Evolutionary conservation across 1,140 invertebrate genomes (phyloP), one percentile per base, ranked within the genome.

Genomic region (Helicoverpa armigera): DNA sequence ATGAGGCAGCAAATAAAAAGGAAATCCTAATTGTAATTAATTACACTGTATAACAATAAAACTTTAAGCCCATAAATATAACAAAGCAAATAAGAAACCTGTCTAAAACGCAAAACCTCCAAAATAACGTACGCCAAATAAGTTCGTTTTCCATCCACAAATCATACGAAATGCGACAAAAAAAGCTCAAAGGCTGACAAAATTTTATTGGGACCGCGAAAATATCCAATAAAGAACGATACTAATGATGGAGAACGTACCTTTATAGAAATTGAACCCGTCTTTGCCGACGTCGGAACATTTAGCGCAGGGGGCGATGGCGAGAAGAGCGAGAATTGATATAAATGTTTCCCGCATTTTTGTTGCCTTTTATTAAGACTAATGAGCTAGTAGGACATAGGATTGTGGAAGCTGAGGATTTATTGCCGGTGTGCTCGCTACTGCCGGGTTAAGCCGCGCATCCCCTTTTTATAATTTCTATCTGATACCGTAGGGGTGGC

Each of bases 201-300:
- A 65, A 65, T 10, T 29, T 67, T 67, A 67, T 16, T 67, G 14
- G n/a, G 48, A 9, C 23, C 61, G 43, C 65, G 75, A 31, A 76
- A 61, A 70, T 43, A 58, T 58, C 65, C 53, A 72, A 73, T 78
- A 58, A 31, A 75, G 56, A 77, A 65, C 60, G 35, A 63, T 14
- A 73, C 29, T 16, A 77, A 77, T 77, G 16, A 75, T 48, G 31
- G 18, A 60, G 13, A 54, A 65, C 48, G 23, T 84, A 93, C 91
- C 91, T 92, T 94, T 94, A 82, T 92, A 94, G 80, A 88, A 90
- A 85, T 94, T 93, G 81, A 92, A 92, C 67, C 91, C 91, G 60
- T 93, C 91, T 76, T 88, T 90, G 23, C 90, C 89, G 54, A 90
- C 67, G 60, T 94, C 90, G 7, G 87, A 83, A 48, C 86, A 85